Evolutionary conservation across 2,113 vertebrate genomes (phyloP).

Genomic region (Rhinogobius similis): DNA sequence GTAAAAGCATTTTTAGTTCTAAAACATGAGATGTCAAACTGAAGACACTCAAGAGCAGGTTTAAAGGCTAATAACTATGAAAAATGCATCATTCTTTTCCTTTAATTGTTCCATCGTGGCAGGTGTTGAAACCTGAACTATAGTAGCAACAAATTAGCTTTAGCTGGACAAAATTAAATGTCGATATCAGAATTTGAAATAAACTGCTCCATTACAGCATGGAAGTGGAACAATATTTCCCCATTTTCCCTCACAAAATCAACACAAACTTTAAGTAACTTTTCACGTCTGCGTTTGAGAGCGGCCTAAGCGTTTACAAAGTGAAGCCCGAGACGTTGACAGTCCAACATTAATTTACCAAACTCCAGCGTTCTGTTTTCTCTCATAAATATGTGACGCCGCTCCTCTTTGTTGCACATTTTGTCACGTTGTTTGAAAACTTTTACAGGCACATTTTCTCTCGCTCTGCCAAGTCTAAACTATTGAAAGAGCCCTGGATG

Average conservation of each 20-base stretch:
- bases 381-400: background rate
- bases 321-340: background rate
- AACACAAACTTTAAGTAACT: background rate
- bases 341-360: background rate
- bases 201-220: background rate
- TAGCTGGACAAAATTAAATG: background rate
- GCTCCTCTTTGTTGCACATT: background rate
- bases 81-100: no score
- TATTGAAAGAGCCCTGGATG: background rate
- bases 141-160: no score
- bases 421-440: slow-evolving; percentile 5
- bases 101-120: no score
- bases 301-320: background rate
- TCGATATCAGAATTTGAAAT: background rate
- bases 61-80: no score
- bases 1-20: no score
- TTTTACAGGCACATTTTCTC: slow-evolving; percentile 1
- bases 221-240: background rate
- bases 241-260: background rate
- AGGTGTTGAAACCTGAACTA: no score
- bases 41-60: no score
- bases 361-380: background rate
- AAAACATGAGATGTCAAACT: no score
- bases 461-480: background rate
- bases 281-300: background rate